Evolutionary conservation across 2,113 vertebrate species (phyloP).

Genomic region (Megaleporinus macrocephalus): DNA sequence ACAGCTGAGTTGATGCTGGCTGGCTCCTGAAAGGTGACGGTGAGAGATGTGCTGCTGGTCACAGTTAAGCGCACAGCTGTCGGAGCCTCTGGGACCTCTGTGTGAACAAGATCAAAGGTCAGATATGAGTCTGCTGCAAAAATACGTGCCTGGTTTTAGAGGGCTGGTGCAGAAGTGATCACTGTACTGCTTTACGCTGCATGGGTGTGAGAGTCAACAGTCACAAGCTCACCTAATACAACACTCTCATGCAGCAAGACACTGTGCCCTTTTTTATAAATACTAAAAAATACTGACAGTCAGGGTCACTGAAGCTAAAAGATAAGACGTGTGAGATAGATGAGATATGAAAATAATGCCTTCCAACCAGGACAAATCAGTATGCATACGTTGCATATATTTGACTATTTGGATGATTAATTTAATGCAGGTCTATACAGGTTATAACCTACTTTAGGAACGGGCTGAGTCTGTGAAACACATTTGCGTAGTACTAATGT

Average conservation of each 20-base stretch:
- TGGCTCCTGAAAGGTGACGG: conserved; percentile 95
- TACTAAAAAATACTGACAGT: not conserved
- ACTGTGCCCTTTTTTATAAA: not conserved
- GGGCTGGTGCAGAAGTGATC: not conserved
- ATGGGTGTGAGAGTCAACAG: not conserved
- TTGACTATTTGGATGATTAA: not conserved
- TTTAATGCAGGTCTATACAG: not conserved
- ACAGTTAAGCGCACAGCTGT: conserved; percentile 88
- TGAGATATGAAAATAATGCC: not conserved
- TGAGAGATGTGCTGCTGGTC: conserved; percentile 89
- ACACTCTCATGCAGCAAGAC: not conserved
- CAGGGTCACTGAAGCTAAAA: not conserved
- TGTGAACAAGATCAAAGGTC: conserved; percentile 64
- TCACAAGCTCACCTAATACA: not conserved
- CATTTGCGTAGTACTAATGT: not conserved
- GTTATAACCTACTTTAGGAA: not conserved
- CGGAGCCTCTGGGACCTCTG: conserved; percentile 91
- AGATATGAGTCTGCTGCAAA: conserved; percentile 3
- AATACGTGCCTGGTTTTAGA: not conserved
- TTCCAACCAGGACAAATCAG: not conserved
- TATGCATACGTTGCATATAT: not conserved
- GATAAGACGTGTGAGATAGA: not conserved
- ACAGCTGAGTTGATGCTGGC: conserved; percentile 89
- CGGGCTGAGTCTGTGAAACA: not conserved
- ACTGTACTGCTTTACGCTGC: not conserved